phyloP scores from a whole-genome alignment of 1,140 invertebrate species.

The Plodia interpunctella region DNA sequence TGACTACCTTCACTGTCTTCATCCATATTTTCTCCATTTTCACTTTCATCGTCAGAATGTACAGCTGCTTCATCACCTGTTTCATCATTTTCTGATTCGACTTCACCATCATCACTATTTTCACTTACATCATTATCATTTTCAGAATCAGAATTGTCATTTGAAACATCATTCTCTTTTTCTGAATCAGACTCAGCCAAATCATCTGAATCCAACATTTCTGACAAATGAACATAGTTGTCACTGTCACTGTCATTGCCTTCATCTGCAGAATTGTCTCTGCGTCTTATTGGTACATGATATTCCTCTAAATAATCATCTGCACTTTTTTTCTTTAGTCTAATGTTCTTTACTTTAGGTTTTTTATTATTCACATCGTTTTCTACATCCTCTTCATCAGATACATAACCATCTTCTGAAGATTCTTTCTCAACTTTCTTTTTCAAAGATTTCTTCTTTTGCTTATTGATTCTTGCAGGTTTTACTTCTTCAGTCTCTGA shows the following conservation, averaged over 20 bases:
- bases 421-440: conserved; percentile 44
- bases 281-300: conserved; percentile 36
- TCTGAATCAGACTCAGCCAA: conserved; percentile 33
- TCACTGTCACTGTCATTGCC: conserved; percentile 48
- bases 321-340: conserved; percentile 16
- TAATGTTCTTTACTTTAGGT: conserved; percentile 5
- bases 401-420: conserved; percentile 61
- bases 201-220: conserved; percentile 58
- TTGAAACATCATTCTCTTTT: conserved; percentile 19
- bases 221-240: conserved; percentile 61
- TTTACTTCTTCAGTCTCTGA: conserved; percentile 13
- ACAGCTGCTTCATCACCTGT: conserved; percentile 25
- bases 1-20: conserved; percentile 26
- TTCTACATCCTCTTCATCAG: conserved; percentile 41
- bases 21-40: too few species aligned
- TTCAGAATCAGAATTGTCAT: conserved; percentile 21
- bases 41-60: conserved; percentile 26
- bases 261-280: conserved; percentile 46
- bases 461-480: conserved; percentile 45
- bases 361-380: not conserved
- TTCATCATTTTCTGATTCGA: conserved; percentile 24
- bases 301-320: conserved; percentile 39
- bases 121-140: conserved; percentile 20
- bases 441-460: conserved; percentile 27
- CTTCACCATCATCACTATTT: conserved; percentile 16